Evolutionary conservation across 2,113 vertebrate species (phyloP).

Genomic region (Chinchilla lanigera): DNA sequence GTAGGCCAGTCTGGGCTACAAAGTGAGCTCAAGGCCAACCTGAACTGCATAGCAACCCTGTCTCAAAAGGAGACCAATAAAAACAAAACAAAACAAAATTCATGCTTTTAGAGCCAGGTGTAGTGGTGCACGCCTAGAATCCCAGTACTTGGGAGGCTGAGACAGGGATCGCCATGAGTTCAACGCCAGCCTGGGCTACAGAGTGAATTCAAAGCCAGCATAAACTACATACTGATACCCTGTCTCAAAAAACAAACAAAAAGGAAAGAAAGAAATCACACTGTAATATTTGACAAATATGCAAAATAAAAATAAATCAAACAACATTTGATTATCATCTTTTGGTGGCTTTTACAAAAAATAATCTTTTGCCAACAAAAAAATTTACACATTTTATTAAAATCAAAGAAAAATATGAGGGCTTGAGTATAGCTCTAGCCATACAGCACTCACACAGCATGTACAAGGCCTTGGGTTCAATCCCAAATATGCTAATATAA

Average conservation of each 20-base stretch:
- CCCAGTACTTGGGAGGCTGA: not conserved
- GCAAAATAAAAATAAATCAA: not conserved
- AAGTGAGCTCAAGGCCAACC: too few relatives aligned
- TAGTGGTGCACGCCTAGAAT: not conserved
- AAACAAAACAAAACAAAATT: too few relatives aligned
- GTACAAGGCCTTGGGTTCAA: not conserved
- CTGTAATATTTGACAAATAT: not conserved
- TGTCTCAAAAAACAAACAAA: not conserved
- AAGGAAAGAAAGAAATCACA: not conserved
- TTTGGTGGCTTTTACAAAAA: not conserved
- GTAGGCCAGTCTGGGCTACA: not conserved
- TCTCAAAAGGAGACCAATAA: too few relatives aligned
- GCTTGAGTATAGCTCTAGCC: not conserved
- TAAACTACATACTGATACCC: not conserved
- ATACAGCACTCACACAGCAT: not conserved
- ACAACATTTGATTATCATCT: constrained; percentile 28
- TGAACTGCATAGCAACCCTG: too few relatives aligned
- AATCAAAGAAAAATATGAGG: not conserved
- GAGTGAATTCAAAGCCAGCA: not conserved
- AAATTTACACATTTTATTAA: not conserved
- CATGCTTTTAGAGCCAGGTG: not conserved
- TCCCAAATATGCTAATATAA: not conserved
- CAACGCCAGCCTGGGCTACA: not conserved
- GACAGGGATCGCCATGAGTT: not conserved
- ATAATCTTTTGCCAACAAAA: constrained; percentile 27